phyloP scores from a whole-genome alignment of 1,140 invertebrate genomes.

The Mercenaria mercenaria region DNA sequence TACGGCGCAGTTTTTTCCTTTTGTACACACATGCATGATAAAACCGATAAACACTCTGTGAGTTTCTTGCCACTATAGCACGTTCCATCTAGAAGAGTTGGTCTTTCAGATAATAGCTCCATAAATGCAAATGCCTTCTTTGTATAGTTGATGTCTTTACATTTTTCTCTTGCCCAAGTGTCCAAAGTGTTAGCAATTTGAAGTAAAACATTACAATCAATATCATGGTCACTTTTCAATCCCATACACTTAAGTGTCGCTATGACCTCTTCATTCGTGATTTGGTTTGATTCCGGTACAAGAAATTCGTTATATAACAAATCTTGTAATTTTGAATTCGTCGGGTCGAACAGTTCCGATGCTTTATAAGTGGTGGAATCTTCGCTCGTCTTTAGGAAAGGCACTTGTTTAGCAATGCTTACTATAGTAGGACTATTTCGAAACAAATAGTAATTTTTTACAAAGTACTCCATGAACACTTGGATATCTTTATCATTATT shows the following conservation, averaged over 20 bases:
- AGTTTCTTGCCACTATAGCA: neutral
- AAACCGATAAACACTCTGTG: neutral
- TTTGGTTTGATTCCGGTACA: neutral
- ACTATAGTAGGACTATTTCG: neutral
- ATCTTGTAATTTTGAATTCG: neutral
- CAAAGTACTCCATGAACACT: constrained; percentile 25
- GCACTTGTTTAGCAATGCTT: neutral
- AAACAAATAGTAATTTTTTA: neutral
- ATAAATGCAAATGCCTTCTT: constrained; percentile 2
- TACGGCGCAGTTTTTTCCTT: neutral
- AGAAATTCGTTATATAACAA: constrained; percentile 5
- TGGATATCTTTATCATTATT: neutral
- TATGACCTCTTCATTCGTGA: neutral
- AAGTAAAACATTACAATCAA: neutral
- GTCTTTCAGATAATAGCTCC: neutral
- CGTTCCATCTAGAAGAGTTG: neutral
- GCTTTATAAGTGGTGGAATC: neutral
- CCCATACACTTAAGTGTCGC: neutral
- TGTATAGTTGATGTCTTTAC: neutral
- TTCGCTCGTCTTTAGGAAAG: neutral
- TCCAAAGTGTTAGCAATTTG: neutral
- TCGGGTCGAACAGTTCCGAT: constrained; percentile 22
- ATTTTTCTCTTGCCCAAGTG: neutral
- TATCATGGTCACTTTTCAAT: neutral
- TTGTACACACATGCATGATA: neutral